Evolutionary conservation across 2,113 vertebrate species (phyloP), one percentile per base, ranked within the genome.

Genomic region (Arenaria interpres): DNA sequence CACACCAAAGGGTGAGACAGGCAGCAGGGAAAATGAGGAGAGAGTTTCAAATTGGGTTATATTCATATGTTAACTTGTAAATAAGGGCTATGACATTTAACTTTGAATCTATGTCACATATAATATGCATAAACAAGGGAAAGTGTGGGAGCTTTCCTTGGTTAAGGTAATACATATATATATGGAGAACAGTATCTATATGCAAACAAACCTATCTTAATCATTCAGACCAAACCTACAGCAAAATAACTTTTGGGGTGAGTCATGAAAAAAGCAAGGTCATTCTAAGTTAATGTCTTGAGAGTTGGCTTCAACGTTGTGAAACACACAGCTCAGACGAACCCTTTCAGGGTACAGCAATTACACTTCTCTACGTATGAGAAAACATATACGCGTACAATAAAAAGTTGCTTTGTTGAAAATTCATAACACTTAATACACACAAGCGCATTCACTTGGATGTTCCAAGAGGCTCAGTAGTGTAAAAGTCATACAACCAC

Each of bases 181-280:
- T 72, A 60, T 68, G 64, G 53, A 90, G 90, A 89, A 33, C 48
- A 85, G 67, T 69, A 80, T 90, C 88, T 92, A 60, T 43, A 45
- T 78, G 75, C 73, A 81, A 92, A 66, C 41, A 80, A 86, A 69
- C 59, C 85, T 54, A 48, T 62, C 81, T 69, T 82, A 48, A 93
- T 73, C 81, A 93, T 64, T 73, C 93, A 69, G 90, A 85, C 59
- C 71, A 93, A 88, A 86, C 82, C 82, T 86, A 92, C 84, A 72
- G 74, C 33, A 92, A 89, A 95, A 95, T 73, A 89, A 82, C 43
- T 80, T 90, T n/a, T 48, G 59, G 72, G 6, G 7, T 86, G 85
- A 95, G 75, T 96, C 92, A 95, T 24, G 25, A 91, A 73, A 51
- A 93, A 95, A 69, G 45, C 46, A 33, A 83, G 91, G 97, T 71